Evolutionary conservation across 2,888 invertebrate genomes (phyloP), one percentile per base, ranked within the genome.

Genomic region (Atrina japonica): DNA sequence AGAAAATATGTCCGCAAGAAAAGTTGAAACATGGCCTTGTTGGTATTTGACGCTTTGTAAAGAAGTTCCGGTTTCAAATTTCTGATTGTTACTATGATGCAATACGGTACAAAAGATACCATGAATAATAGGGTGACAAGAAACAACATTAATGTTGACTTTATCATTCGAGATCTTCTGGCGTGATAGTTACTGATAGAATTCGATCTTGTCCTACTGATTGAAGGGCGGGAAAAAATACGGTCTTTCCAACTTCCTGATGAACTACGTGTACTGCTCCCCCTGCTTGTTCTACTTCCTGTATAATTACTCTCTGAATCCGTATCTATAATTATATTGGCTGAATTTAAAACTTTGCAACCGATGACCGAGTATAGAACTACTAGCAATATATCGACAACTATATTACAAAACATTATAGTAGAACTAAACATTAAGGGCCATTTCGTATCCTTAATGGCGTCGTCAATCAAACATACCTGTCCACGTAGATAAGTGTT

Each of bases 101-200:
- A 73, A 61, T 81, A 85, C 1, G 85, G 85, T 11, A 82, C 66
- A 64, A 80, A 84, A 27, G 78, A 81, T 9, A 78, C 70, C 58
- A 83, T 80, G 59, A 83, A 85, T 7, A 78, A 79, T 9, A 83
- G 52, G 0, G 85, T 85, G 0, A 85, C 81, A 7, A 78, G 56
- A 49, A 84, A 83, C 40, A 85, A 74, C 56, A 83, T 80, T n/a
- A 76, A 30, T 21, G 83, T 80, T 0, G 76, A 66, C 50, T 71
- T 63, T 7, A 29, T 55, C 27, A 55, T 49, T n/a, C 49, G n/a
- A 6, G 18, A 25, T 11, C 68, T 60, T 29, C 50, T 45, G 16
- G 47, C 50, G 14, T 47, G 30, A 41, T 40, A 40, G 30, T 16
- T 41, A 23, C n/a, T 56, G 49, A 52, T 40, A 2, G 63, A 52